Conservation (phyloP, 2,888 invertebrate genomes). For the Lumbricus terrestris region DNA sequence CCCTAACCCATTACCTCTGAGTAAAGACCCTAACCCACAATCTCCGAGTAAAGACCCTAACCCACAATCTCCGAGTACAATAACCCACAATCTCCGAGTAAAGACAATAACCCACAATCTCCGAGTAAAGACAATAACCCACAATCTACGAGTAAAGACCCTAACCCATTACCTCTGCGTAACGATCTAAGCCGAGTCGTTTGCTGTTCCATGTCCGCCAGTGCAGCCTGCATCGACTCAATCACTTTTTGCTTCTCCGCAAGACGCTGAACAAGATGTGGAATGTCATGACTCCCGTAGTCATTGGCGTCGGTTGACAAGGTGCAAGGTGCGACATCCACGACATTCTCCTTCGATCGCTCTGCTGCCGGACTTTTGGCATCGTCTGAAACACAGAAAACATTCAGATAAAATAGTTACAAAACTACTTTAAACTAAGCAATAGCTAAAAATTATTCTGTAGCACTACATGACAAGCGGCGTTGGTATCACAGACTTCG, state of each 20-base stretch:
- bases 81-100: too few relatives aligned
- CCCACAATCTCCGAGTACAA: too few relatives aligned
- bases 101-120: too few relatives aligned
- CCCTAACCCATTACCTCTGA: too few relatives aligned
- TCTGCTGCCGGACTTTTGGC: background rate
- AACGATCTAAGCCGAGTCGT: background rate
- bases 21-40: too few relatives aligned
- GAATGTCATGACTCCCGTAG: background rate
- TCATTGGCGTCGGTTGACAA: background rate
- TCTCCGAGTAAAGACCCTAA: too few relatives aligned
- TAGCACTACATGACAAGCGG: too few relatives aligned
- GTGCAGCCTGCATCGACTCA: background rate
- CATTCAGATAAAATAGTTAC: background rate
- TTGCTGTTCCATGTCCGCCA: background rate
- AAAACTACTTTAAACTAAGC: background rate
- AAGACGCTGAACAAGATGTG: background rate
- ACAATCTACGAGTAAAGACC: too few relatives aligned
- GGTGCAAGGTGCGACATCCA: background rate
- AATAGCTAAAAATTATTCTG: background rate
- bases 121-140: too few relatives aligned
- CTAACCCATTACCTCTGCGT: background rate
- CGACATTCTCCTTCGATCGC: background rate
- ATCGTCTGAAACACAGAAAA: background rate
- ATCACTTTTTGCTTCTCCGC: background rate
- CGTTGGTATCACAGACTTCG: too few relatives aligned